These are phyloP conservation scores for Ophion slaviceki DNA, from an alignment of 2,888 invertebrate genomes.

Conservation along the genomic window DNA sequence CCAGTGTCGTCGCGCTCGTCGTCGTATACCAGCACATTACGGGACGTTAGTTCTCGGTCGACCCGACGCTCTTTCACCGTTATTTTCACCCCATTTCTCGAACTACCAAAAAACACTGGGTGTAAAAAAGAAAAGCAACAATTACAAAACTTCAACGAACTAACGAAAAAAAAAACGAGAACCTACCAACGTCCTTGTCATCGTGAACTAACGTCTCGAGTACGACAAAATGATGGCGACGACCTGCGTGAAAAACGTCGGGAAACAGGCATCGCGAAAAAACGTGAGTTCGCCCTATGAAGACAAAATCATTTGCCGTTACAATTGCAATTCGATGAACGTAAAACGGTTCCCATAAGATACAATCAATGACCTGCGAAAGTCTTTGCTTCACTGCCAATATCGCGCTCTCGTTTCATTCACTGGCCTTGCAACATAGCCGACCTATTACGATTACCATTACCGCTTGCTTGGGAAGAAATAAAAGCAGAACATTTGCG, in stretches of 20 bases:
- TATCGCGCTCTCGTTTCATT: slow-evolving; percentile 60
- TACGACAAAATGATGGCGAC: slow-evolving; percentile 82
- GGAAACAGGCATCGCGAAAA: slow-evolving; percentile 81
- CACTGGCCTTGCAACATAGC: not conserved
- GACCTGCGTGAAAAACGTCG: slow-evolving; percentile 81
- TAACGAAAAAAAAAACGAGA: not conserved
- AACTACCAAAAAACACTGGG: not conserved
- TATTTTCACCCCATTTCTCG: not conserved
- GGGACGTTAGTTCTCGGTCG: slow-evolving; percentile 29
- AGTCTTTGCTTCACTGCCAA: slow-evolving; percentile 52
- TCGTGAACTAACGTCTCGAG: slow-evolving; percentile 26
- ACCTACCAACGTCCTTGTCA: slow-evolving; percentile 21
- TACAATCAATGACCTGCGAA: slow-evolving; percentile 76
- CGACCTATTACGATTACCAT: slow-evolving; percentile 21
- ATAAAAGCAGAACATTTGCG: not conserved
- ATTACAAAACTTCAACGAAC: not conserved
- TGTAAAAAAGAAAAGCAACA: not conserved
- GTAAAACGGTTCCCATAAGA: slow-evolving; percentile 22
- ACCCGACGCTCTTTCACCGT: slow-evolving; percentile 1
- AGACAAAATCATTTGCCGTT: slow-evolving; percentile 23
- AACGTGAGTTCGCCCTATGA: slow-evolving; percentile 83
- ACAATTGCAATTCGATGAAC: slow-evolving; percentile 47
- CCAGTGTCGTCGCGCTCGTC: slow-evolving; percentile 18
- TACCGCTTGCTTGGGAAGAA: not conserved
- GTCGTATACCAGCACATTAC: slow-evolving; percentile 35